These are phyloP conservation scores for Leucophenga montana DNA, from an alignment of 2,888 invertebrate species.

Conservation along the genomic window DNA sequence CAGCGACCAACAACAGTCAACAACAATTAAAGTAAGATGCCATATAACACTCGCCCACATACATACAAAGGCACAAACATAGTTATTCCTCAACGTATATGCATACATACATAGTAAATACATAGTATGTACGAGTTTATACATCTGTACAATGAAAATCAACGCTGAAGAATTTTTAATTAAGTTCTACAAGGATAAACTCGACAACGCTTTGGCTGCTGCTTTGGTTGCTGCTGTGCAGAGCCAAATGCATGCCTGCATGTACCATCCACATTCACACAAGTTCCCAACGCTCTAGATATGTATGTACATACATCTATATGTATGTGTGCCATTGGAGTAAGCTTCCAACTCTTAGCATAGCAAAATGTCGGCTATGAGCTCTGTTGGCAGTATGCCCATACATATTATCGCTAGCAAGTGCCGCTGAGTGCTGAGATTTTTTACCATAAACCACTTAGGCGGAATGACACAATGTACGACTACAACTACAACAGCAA, in stretches of 20 bases:
- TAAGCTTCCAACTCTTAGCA: slow-evolving; percentile 35
- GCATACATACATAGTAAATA: not conserved
- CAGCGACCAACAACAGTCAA: no score
- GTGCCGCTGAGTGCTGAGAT: slow-evolving; percentile 53
- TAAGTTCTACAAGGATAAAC: slow-evolving; percentile 50
- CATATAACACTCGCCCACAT: slow-evolving; percentile 6
- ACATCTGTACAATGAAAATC: slow-evolving; percentile 39
- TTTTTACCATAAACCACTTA: slow-evolving; percentile 61
- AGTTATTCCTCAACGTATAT: not conserved
- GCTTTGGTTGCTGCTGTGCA: not conserved
- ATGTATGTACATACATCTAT: not conserved
- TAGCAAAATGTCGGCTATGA: slow-evolving; percentile 43
- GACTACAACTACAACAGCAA: not conserved
- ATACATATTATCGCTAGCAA: slow-evolving; percentile 29
- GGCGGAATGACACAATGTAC: slow-evolving; percentile 18
- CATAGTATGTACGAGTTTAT: no score
- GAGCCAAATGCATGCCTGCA: slow-evolving; percentile 29
- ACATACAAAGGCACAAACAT: slow-evolving; percentile 19
- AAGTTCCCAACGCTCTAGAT: slow-evolving; percentile 15
- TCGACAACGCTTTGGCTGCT: slow-evolving; percentile 10
- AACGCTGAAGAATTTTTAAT: slow-evolving; percentile 58
- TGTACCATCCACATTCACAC: slow-evolving; percentile 33
- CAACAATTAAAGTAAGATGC: slow-evolving; percentile 11
- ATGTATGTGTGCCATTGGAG: slow-evolving; percentile 18
- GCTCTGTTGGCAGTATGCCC: slow-evolving; percentile 57